phyloP scores from a whole-genome alignment of 2,113 vertebrate species.

The Azemiops feae region DNA sequence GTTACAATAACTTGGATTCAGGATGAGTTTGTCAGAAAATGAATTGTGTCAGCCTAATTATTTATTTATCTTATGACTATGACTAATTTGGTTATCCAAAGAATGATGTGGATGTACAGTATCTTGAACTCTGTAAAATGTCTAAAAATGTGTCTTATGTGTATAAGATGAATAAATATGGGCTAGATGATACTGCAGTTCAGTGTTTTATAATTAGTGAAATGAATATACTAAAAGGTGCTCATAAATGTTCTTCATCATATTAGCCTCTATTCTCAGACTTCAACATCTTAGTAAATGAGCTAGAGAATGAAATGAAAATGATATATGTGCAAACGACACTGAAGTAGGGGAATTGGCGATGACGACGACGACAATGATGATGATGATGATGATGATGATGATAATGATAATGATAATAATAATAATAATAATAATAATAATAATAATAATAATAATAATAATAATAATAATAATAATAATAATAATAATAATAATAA shows the following conservation, averaged over 20 bases:
- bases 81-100: background rate
- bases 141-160: background rate
- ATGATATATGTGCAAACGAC: no score
- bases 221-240: background rate
- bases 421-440: no score
- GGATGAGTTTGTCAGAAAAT: background rate
- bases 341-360: no score
- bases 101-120: background rate
- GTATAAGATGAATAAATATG: background rate
- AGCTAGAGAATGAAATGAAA: no score
- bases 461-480: no score
- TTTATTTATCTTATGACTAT: background rate
- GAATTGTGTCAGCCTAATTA: background rate
- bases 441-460: no score
- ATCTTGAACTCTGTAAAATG: background rate
- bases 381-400: no score
- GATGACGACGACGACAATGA: no score
- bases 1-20: background rate
- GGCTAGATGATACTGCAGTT: background rate
- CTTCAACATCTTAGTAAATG: background rate
- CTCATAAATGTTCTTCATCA: background rate
- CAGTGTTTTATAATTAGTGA: background rate
- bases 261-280: background rate
- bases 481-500: no score
- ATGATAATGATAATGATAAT: no score